Conservation (phyloP, 2,888 invertebrate genomes). For the Hirudinaria manillensis region DNA sequence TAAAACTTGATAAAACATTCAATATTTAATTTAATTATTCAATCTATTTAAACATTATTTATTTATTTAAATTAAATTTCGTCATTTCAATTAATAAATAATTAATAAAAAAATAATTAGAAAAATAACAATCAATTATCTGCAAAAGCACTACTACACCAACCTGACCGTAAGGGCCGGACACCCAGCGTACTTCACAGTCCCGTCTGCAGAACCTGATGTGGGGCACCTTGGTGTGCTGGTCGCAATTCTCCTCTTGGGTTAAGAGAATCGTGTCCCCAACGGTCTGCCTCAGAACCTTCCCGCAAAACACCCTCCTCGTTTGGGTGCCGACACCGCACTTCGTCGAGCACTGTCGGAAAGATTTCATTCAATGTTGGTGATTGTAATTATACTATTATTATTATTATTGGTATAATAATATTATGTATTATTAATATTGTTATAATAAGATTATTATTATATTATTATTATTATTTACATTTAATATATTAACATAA, state of each 20-base stretch:
- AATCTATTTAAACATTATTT: too few relatives aligned
- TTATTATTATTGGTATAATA: neutral
- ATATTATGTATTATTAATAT: neutral
- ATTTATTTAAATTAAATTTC: too few relatives aligned
- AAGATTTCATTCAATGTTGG: neutral
- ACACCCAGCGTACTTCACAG: conserved; percentile 72
- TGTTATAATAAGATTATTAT: neutral
- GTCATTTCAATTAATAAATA: too few relatives aligned
- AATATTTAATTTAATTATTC: too few relatives aligned
- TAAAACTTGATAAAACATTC: too few relatives aligned
- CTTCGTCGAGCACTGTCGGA: conserved; percentile 46
- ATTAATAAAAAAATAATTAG: too few relatives aligned
- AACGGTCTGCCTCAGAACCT: neutral
- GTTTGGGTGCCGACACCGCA: conserved; percentile 49
- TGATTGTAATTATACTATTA: neutral
- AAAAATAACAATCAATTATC: too few relatives aligned
- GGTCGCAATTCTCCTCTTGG: conserved; percentile 27
- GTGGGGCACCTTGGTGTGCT: neutral
- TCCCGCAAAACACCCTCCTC: conserved; percentile 47
- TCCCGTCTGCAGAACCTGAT: conserved; percentile 35
- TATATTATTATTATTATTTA: too few relatives aligned
- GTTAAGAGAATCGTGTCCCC: conserved; percentile 34
- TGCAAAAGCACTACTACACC: too few relatives aligned
- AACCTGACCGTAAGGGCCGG: conserved; percentile 67
- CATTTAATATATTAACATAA: too few relatives aligned